These are phyloP conservation scores for Chondrilla cf. caribensis DNA, from an alignment of 37 sponge, comb jelly and placozoan genomes.

Conservation along the genomic window DNA sequence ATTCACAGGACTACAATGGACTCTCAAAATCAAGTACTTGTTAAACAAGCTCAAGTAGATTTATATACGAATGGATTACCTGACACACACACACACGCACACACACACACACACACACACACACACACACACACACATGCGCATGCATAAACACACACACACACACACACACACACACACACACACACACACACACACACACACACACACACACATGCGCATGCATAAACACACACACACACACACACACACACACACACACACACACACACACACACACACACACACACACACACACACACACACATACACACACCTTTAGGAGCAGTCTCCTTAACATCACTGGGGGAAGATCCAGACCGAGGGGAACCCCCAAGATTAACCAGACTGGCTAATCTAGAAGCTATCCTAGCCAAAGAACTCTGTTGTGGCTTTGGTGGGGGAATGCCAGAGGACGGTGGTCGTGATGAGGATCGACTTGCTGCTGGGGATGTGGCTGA, in stretches of 20 bases:
- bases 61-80: too few relatives aligned
- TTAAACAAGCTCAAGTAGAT: too few relatives aligned
- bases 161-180: background rate
- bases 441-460: background rate
- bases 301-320: too few relatives aligned
- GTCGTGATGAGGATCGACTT: background rate
- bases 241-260: background rate
- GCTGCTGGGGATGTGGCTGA: too few relatives aligned
- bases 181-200: background rate
- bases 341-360: background rate
- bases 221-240: too few relatives aligned
- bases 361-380: background rate
- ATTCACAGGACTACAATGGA: too few relatives aligned
- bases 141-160: background rate
- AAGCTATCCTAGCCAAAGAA: conserved; percentile 14
- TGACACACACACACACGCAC: too few relatives aligned
- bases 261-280: background rate
- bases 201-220: too few relatives aligned
- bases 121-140: background rate
- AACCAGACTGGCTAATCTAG: conserved; percentile 16
- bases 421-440: background rate
- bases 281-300: too few relatives aligned
- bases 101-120: too few relatives aligned
- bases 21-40: too few relatives aligned
- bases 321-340: too few relatives aligned